phyloP scores from a whole-genome alignment of 2,888 invertebrate genomes.

The Willowsia nigromaculata region DNA sequence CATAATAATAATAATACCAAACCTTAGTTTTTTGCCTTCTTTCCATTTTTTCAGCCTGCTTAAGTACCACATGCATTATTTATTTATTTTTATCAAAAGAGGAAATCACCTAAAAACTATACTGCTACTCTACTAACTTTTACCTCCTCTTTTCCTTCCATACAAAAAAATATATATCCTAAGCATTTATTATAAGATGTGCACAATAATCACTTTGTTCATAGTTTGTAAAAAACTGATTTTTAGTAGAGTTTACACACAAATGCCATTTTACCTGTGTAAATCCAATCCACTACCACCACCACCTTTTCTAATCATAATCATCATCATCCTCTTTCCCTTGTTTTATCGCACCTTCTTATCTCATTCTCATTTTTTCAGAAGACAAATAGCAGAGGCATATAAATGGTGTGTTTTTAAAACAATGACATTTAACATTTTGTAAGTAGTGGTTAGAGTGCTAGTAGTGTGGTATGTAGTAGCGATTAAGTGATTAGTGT shows the following conservation, averaged over 20 bases:
- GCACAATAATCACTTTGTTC: conserved; percentile 6
- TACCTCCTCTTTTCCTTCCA: neutral
- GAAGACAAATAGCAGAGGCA: neutral
- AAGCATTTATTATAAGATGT: neutral
- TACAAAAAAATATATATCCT: neutral
- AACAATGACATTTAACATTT: conserved; percentile 21
- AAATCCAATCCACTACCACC: no score
- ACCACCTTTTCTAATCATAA: conserved; percentile 47
- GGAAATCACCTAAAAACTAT: conserved; percentile 54
- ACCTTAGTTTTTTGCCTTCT: conserved; percentile 19
- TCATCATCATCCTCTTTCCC: conserved; percentile 57
- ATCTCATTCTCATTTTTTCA: conserved; percentile 35
- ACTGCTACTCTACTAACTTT: neutral
- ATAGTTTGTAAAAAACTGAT: conserved; percentile 15
- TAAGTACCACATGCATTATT: conserved; percentile 14
- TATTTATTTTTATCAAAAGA: conserved; percentile 56
- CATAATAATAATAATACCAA: neutral
- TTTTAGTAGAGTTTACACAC: neutral
- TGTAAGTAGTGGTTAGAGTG: neutral
- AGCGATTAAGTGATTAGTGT: conserved; percentile 34
- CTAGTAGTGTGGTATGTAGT: neutral
- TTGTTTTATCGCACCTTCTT: conserved; percentile 30
- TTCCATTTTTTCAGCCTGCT: neutral
- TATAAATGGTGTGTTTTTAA: conserved; percentile 10
- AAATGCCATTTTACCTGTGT: neutral